These are phyloP conservation scores for Drosophila pseudoobscura DNA, from an alignment of 1,140 invertebrate genomes.

Conservation along the genomic window DNA sequence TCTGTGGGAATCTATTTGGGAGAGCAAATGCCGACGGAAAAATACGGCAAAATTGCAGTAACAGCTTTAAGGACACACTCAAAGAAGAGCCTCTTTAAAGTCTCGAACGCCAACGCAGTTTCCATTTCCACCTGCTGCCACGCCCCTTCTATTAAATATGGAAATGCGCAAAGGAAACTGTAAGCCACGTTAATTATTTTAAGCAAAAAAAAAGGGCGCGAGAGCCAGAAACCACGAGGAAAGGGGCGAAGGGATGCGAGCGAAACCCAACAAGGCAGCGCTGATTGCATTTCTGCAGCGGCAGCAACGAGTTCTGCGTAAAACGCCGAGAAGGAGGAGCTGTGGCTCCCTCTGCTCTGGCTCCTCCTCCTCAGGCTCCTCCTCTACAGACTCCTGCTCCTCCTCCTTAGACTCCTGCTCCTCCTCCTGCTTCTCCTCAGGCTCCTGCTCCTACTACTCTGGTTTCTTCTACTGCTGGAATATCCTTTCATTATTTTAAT, in stretches of 20 bases:
- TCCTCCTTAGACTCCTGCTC: neutral
- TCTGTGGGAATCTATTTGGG: no score
- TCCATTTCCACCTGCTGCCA: no score
- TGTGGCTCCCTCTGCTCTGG: no score
- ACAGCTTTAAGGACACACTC: no score
- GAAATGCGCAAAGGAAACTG: slow-evolving; percentile 58
- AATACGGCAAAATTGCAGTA: no score
- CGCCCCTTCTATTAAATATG: slow-evolving; percentile 62
- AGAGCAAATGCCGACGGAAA: no score
- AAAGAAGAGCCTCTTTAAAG: no score
- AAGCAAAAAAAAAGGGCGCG: slow-evolving; percentile 38
- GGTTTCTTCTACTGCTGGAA: slow-evolving; percentile 12
- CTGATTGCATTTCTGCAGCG: slow-evolving; percentile 68
- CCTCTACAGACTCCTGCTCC: slow-evolving; percentile 7
- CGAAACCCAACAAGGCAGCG: slow-evolving; percentile 57
- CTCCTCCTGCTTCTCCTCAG: slow-evolving; percentile 7
- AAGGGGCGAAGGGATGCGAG: slow-evolving; percentile 14
- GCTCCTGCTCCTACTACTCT: slow-evolving; percentile 5
- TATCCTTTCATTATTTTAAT: slow-evolving; percentile 76
- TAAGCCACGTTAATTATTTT: slow-evolving; percentile 75
- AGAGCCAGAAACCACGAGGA: neutral
- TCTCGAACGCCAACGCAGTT: no score
- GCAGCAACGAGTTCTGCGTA: no score
- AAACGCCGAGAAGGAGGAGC: no score
- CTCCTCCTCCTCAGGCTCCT: neutral